Base-by-base conservation (phyloP, 2,888 invertebrate genomes). In the Anthophora plumipes region DNA sequence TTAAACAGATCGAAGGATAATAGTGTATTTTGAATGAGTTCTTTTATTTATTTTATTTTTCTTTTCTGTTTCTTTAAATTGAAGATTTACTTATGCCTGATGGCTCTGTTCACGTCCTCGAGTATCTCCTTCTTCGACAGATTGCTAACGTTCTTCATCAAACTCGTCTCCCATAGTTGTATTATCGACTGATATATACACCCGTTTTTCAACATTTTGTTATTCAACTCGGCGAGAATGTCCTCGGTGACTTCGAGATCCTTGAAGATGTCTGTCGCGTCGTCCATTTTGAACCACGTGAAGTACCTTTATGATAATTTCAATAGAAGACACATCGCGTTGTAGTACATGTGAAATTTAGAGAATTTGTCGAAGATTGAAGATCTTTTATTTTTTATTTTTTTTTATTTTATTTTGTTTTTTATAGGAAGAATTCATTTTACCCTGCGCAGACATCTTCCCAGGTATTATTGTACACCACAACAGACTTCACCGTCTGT, bases 381-480 rank as follows among this genome's bases (percentile, higher is more conserved):
- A n/a, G n/a, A n/a, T n/a, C n/a, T n/a, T n/a, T n/a, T n/a, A n/a
- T n/a, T n/a, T n/a, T n/a, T n/a, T n/a, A n/a, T n/a, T n/a, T n/a
- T n/a, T n/a, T n/a, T n/a, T n/a, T n/a, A n/a, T n/a, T n/a, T n/a
- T n/a, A n/a, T n/a, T n/a, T n/a, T n/a, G n/a, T n/a, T n/a, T n/a
- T n/a, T n/a, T n/a, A n/a, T n/a, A n/a, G n/a, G n/a, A 4, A n/a
- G 14, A 37, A 52, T 48, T 6, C 0, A 48, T 54, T 86, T 91
- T 85, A 93, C 93, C 93, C 91, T n/a, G 92, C 93, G 61, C 93
- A 93, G 7, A 93, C 90, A 75, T 93, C 92, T 31, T 89, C 83
- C 93, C 93, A 93, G 9, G 91, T 89, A 37, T 89, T 84, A 73
- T 92, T 92, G 25, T 91, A 86, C 25, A 90, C 89, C 22, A 84